Percentiles rank a stretch among this genome's conserved stretches.
Evolutionary conservation across 2,888 invertebrate species (phyloP).

Genomic region (Ochropleura plecta): DNA sequence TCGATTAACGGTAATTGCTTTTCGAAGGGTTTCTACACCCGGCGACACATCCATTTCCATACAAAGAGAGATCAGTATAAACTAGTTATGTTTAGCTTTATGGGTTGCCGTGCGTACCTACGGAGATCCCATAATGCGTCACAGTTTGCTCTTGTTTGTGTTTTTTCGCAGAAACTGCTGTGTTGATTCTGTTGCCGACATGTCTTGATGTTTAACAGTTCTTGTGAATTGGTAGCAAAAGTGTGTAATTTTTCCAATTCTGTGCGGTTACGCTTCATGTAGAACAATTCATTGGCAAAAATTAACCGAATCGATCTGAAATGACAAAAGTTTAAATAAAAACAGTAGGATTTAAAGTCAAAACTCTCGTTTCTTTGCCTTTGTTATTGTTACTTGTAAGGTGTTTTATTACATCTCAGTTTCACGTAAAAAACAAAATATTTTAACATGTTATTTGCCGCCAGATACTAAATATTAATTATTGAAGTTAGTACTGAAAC

Average conservation of each 20-base stretch:
- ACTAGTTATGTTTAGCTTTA: no score
- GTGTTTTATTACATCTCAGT: neutral
- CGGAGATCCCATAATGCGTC: constrained; percentile 40
- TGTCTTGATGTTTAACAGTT: constrained; percentile 10
- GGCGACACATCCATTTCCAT: no score
- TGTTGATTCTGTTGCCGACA: constrained; percentile 11
- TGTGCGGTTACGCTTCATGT: neutral
- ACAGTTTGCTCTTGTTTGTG: constrained; percentile 25
- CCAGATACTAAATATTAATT: neutral
- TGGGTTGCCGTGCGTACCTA: no score
- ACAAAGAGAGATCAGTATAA: no score
- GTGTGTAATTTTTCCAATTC: neutral
- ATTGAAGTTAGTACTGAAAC: neutral
- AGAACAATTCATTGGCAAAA: neutral
- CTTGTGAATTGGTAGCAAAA: constrained; percentile 1
- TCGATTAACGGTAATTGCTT: neutral
- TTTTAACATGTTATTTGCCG: neutral
- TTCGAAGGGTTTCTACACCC: neutral
- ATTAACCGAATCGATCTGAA: neutral
- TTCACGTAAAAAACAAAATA: neutral
- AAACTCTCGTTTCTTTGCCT: neutral
- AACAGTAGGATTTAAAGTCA: neutral
- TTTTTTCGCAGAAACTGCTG: constrained; percentile 35
- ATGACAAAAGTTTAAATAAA: neutral
- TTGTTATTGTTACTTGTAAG: neutral